These are phyloP conservation scores for Scaptodrosophila lebanonensis DNA, from an alignment of 1,140 invertebrate species.

Conservation along the genomic window DNA sequence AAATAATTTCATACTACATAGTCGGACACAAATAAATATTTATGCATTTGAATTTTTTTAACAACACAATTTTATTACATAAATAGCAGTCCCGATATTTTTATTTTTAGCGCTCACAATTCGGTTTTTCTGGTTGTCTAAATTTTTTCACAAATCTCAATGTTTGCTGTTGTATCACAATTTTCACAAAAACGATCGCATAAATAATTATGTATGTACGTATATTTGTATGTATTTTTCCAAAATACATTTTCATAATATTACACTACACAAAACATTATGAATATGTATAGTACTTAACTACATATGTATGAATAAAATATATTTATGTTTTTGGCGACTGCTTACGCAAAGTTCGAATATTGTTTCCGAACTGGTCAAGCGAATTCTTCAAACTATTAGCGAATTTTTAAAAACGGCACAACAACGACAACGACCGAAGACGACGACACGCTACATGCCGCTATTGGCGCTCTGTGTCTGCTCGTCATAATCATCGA, in stretches of 20 bases:
- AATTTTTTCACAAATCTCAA: constrained; percentile 38
- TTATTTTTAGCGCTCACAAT: constrained; percentile 75
- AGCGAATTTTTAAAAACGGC: constrained; percentile 62
- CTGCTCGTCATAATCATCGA: constrained; percentile 12
- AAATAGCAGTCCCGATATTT: constrained; percentile 74
- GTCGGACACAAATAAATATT: constrained; percentile 17
- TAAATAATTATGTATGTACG: constrained; percentile 29
- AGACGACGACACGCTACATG: constrained; percentile 10
- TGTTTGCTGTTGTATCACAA: too few relatives aligned
- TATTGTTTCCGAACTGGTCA: constrained; percentile 71
- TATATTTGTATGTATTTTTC: too few relatives aligned
- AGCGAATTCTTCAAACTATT: constrained; percentile 68
- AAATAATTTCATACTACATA: background rate
- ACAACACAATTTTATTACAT: constrained; percentile 69
- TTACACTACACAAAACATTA: constrained; percentile 10
- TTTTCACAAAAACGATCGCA: constrained; percentile 33
- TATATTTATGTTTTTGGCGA: constrained; percentile 15
- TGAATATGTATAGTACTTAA: constrained; percentile 7
- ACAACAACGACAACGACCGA: constrained; percentile 14
- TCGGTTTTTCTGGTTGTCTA: constrained; percentile 48
- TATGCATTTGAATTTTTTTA: constrained; percentile 29
- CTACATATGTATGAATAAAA: background rate
- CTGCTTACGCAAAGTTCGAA: constrained; percentile 70
- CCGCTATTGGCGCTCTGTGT: constrained; percentile 2
- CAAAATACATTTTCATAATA: constrained; percentile 19